phyloP scores from a whole-genome alignment of 2,113 vertebrate genomes.

The Apaloderma vittatum region DNA sequence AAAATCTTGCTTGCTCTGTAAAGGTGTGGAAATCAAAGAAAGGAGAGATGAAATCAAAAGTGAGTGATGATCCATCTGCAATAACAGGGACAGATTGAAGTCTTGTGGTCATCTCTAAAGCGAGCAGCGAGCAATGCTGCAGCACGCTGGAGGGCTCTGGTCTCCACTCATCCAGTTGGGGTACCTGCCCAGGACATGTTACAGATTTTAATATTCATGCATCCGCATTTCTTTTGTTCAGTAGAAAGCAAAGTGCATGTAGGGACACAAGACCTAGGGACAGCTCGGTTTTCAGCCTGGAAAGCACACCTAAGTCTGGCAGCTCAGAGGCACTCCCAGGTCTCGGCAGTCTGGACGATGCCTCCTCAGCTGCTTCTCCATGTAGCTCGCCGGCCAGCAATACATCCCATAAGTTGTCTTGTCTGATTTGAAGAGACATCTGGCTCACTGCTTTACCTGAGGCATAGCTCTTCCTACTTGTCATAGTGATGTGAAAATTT shows the following conservation, averaged over 20 bases:
- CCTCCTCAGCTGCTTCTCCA: background rate
- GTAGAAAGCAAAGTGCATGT: background rate
- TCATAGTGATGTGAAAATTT: background rate
- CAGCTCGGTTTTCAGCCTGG: background rate
- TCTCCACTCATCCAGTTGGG: background rate
- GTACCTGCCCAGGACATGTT: background rate
- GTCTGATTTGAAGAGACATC: slow-evolving; percentile 24
- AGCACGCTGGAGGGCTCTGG: background rate
- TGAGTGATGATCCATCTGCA: background rate
- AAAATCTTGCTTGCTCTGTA: background rate
- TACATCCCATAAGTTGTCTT: background rate
- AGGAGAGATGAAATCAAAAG: background rate
- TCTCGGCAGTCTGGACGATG: background rate
- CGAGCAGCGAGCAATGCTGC: fast-evolving
- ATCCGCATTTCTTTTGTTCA: background rate
- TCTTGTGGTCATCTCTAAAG: background rate
- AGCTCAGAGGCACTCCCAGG: background rate
- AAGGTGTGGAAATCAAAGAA: background rate
- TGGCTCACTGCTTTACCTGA: slow-evolving; percentile 44
- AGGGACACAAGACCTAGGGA: background rate
- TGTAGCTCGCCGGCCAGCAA: background rate
- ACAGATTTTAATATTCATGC: background rate
- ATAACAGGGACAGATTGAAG: background rate
- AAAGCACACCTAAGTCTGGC: background rate
- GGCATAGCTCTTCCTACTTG: slow-evolving; percentile 8